Evolutionary conservation across 2,113 vertebrate genomes (phyloP).

Genomic region (Anguilla rostrata): DNA sequence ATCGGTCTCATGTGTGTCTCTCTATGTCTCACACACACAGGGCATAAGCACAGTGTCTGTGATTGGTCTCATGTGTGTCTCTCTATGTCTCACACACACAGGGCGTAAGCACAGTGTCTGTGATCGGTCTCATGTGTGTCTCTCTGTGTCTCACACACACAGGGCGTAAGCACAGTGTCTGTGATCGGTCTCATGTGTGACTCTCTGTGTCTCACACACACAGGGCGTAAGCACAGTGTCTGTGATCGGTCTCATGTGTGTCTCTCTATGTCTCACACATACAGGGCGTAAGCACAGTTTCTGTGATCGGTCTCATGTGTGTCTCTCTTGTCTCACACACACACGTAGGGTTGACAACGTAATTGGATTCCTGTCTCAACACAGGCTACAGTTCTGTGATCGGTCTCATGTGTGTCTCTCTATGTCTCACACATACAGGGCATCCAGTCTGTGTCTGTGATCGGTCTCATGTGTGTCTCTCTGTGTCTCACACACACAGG

Average conservation of each 20-base stretch:
- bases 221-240: neutral
- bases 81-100: too few relatives aligned
- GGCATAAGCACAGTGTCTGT: too few relatives aligned
- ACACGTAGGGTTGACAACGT: too few relatives aligned
- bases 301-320: neutral
- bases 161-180: too few relatives aligned
- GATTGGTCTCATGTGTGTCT: too few relatives aligned
- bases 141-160: conserved; percentile 4
- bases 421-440: conserved; percentile 20
- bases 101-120: neutral
- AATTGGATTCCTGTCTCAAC: too few relatives aligned
- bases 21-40: too few relatives aligned
- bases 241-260: neutral
- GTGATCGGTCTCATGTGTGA: neutral
- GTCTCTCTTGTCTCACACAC: neutral
- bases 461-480: neutral
- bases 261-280: neutral
- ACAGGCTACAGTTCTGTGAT: neutral
- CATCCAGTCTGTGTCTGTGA: neutral
- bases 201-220: conserved; percentile 21
- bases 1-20: neutral
- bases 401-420: neutral
- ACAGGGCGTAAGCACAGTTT: conserved; percentile 68
- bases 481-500: conserved; percentile 54
- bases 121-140: neutral